A percentile compares a stretch with the other conserved stretches of the same genome.
Conservation (phyloP, 2,797 vertebrate genomes). For the Eulemur albifrons region DNA sequence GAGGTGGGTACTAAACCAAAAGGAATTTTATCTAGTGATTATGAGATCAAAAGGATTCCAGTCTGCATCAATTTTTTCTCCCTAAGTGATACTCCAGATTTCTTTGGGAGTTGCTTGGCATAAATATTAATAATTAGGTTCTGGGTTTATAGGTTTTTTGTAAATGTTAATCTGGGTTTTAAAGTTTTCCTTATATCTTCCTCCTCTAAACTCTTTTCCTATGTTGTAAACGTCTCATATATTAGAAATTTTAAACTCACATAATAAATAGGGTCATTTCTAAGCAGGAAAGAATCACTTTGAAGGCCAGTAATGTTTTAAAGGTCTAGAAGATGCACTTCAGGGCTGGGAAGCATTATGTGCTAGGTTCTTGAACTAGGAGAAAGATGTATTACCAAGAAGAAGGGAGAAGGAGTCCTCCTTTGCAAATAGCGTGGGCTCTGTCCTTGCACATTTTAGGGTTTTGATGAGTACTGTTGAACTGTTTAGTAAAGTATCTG, state of each 20-base stretch:
- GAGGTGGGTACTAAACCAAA: neutral
- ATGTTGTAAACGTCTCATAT: slow-evolving; percentile 17
- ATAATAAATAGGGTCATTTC: neutral
- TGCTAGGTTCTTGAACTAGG: neutral
- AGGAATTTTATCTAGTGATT: slow-evolving; percentile 29
- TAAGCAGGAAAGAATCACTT: neutral
- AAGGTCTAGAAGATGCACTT: neutral
- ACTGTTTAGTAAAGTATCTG: neutral
- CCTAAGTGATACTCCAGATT: neutral
- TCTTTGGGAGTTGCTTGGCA: neutral
- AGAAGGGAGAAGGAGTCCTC: neutral
- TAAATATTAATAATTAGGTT: neutral
- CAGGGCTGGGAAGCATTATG: neutral
- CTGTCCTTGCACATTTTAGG: neutral
- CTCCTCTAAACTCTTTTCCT: neutral
- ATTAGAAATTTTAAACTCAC: neutral
- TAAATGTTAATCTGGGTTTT: neutral
- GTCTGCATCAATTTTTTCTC: slow-evolving; percentile 4
- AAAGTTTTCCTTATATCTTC: neutral
- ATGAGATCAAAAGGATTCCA: neutral
- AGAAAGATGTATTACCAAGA: neutral
- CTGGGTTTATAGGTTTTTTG: neutral
- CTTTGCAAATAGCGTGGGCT: neutral
- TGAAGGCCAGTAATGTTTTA: neutral
- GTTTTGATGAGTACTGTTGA: neutral